These are phyloP conservation scores for Selenia dentaria DNA, from an alignment of 2,888 invertebrate genomes.

Conservation along the genomic window DNA sequence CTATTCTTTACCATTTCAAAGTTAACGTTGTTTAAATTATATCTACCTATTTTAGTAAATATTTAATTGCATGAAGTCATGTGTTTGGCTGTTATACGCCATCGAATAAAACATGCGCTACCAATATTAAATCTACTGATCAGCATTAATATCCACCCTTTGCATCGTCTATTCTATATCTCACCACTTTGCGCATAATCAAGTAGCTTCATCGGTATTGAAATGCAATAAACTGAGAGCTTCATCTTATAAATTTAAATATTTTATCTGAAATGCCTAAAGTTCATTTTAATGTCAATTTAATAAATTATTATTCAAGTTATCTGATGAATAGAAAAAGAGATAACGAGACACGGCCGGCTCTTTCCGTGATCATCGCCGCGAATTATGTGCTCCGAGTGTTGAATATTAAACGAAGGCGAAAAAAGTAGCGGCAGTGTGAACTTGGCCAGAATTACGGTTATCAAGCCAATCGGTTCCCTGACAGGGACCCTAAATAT, in stretches of 20 bases:
- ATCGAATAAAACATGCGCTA: too few species aligned
- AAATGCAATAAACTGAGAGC: constrained; percentile 43
- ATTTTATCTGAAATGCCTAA: constrained; percentile 45
- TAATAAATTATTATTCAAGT: constrained; percentile 49
- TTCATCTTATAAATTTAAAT: constrained; percentile 42
- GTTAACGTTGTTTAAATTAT: too few species aligned
- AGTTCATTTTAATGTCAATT: constrained; percentile 57
- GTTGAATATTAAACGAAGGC: constrained; percentile 69
- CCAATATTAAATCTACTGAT: too few species aligned
- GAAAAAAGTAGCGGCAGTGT: constrained; percentile 56
- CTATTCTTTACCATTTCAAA: too few species aligned
- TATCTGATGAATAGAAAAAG: constrained; percentile 66
- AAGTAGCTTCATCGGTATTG: constrained; percentile 30
- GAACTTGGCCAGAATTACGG: constrained; percentile 68
- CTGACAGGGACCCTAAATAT: constrained; percentile 47
- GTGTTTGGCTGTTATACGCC: too few species aligned
- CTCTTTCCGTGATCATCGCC: constrained; percentile 66
- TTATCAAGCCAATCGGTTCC: constrained; percentile 63
- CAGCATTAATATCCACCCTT: constrained; percentile 6
- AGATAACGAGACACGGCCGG: constrained; percentile 65
- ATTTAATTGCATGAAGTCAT: too few species aligned
- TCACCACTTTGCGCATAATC: constrained; percentile 25
- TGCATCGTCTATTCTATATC: constrained; percentile 23
- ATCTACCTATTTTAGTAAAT: too few species aligned
- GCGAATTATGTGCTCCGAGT: constrained; percentile 70